A percentile compares a stretch with the other conserved stretches of the same genome.
Conservation (phyloP, 2,888 invertebrate species). For the Ormyrus nitidulus region DNA sequence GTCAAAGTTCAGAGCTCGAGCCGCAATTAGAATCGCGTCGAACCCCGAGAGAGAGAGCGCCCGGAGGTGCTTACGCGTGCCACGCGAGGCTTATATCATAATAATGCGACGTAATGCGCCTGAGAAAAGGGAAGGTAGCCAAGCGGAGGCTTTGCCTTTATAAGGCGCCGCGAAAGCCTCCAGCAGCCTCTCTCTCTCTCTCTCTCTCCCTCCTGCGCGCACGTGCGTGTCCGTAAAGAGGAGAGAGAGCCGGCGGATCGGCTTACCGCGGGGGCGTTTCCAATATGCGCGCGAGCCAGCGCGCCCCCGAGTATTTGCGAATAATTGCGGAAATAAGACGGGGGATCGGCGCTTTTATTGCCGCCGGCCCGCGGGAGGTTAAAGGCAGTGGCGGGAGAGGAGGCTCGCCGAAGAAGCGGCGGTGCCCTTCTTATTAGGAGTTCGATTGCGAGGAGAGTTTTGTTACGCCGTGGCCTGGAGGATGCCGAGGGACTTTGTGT, state of each 20-base stretch:
- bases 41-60: slow-evolving; percentile 4
- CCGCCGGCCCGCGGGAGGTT: neutral
- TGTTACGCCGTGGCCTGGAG: too few species aligned
- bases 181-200: too few species aligned
- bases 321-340: slow-evolving; percentile 12
- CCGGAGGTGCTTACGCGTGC: slow-evolving; percentile 1
- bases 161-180: slow-evolving; percentile 48
- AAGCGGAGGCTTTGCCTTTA: slow-evolving; percentile 47
- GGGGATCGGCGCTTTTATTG: neutral
- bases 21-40: slow-evolving; percentile 46
- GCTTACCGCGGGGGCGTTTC: slow-evolving; percentile 44
- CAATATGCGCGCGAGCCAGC: slow-evolving; percentile 10
- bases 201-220: neutral
- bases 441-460: neutral
- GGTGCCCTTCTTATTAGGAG: slow-evolving; percentile 8
- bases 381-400: neutral
- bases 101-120: slow-evolving; percentile 57
- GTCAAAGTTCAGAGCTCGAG: slow-evolving; percentile 20
- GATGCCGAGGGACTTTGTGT: too few species aligned
- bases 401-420: neutral
- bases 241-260: slow-evolving; percentile 15
- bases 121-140: slow-evolving; percentile 22
- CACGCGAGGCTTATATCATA: slow-evolving; percentile 65
- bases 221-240: neutral
- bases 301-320: neutral